Base-by-base conservation (phyloP, 2,888 invertebrate genomes). In the Tachina fera region DNA sequence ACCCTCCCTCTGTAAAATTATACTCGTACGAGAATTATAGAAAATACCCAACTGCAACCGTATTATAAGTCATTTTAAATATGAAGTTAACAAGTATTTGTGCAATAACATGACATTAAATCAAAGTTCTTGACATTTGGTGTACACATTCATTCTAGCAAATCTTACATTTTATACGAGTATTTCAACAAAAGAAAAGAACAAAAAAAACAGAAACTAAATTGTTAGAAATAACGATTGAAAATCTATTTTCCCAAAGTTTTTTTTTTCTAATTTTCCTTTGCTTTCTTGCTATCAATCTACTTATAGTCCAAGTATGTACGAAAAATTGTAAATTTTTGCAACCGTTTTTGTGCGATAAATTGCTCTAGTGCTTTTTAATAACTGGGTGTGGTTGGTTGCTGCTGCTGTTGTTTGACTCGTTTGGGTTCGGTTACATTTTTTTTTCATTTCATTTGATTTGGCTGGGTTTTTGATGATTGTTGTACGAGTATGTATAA, bases 101-200 rank as follows among this genome's bases (percentile, higher is more conserved):
- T 74, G 39, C 61, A 45, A 83, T 16, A 74, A 82, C 85, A 82
- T 85, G 85, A 79, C 85, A 85, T 85, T 75, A 86, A 86, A 83
- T 86, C 86, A 83, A 83, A 86, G 86, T 83, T 86, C 86, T 86
- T 83, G 86, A 86, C 86, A 86, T 83, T 83, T 76, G 56, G 22
- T 41, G 78, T 61, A 67, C 65, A 31, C 31, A 31, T 31, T 31
- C 31, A 31, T 31, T 31, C 9, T 6, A 49, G n/a, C 45, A 63
- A 65, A 47, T 67, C 16, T 61, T 78, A 78, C 56, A 45, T 74
- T 71, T 13, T 41, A 63, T 31, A n/a, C n/a, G n/a, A n/a, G n/a
- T n/a, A 53, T 61, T 56, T 45, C 13, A 31, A 31, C 19, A 31
- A 76, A 56, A 67, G 31, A 51, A 51, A 61, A 19, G 19, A 49